These are phyloP conservation scores for Eudyptes chrysolophus DNA, from an alignment of 2,113 vertebrate genomes.

Conservation along the genomic window DNA sequence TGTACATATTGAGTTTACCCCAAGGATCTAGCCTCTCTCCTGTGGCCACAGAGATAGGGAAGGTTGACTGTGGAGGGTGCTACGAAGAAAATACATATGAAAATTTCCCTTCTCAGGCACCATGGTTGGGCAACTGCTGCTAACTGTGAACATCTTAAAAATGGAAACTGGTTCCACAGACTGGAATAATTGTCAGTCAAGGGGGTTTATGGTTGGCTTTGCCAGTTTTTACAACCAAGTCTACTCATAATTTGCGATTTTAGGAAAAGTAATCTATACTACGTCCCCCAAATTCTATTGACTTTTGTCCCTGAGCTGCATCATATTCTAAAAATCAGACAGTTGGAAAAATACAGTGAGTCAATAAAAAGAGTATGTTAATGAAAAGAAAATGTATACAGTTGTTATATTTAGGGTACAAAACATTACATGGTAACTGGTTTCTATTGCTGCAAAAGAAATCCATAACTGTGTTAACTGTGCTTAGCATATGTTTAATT, in stretches of 20 bases:
- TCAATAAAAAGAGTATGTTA: neutral
- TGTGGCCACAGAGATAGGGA: neutral
- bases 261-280: neutral
- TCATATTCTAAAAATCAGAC: neutral
- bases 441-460: neutral
- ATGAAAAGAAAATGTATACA: neutral
- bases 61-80: neutral
- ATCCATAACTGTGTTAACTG: neutral
- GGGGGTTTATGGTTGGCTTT: neutral
- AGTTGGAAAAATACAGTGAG: neutral
- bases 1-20: neutral
- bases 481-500: neutral
- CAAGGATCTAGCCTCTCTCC: neutral
- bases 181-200: neutral
- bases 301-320: neutral
- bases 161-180: neutral
- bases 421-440: neutral
- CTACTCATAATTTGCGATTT: neutral
- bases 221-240: neutral
- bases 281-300: neutral
- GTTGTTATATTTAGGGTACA: neutral
- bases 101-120: neutral
- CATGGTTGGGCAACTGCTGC: neutral
- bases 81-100: neutral
- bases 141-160: neutral